A percentile compares a stretch with the other conserved stretches of the same genome.
Evolutionary conservation across 37 sponge, comb jelly and placozoan species (phyloP).

Genomic region (Haliclona indistincta): DNA sequence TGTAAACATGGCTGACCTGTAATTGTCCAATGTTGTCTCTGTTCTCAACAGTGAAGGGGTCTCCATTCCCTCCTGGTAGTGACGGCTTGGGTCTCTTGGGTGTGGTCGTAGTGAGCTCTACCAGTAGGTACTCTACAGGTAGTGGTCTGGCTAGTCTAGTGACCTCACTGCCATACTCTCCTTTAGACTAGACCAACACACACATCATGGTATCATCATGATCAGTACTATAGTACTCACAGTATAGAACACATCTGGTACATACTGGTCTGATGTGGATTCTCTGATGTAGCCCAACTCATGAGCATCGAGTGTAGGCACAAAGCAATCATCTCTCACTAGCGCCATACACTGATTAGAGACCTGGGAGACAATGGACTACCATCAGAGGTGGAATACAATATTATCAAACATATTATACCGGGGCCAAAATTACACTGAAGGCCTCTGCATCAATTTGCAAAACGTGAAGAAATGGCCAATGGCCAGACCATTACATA

Average conservation of each 20-base stretch:
- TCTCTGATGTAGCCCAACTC: conserved; percentile 92
- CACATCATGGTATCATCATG: background rate
- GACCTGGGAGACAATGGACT: conserved; percentile 88
- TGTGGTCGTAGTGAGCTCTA: conserved; percentile 84
- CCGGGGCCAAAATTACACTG: no score
- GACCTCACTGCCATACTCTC: conserved; percentile 77
- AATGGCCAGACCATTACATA: no score
- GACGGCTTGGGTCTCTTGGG: conserved; percentile 74
- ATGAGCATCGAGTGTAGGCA: conserved; percentile 90
- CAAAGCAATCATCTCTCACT: conserved; percentile 89
- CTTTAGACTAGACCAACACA: conserved; percentile 62
- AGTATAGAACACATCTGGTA: conserved; percentile 98
- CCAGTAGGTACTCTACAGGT: conserved; percentile 91
- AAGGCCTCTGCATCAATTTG: no score
- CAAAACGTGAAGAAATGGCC: no score
- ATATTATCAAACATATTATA: no score
- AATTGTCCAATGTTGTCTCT: conserved; percentile 51
- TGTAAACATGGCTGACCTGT: no score
- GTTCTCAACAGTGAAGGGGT: conserved; percentile 84
- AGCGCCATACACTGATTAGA: conserved; percentile 97
- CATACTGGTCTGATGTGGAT: conserved; percentile 87
- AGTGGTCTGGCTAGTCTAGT: conserved; percentile 85
- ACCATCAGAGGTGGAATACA: no score
- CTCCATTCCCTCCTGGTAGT: conserved; percentile 70
- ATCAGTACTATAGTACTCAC: no score